Percentiles rank a stretch among this genome's conserved stretches.
phyloP scores from a whole-genome alignment of 2,113 vertebrate genomes.

The Pseudonaja textilis region DNA sequence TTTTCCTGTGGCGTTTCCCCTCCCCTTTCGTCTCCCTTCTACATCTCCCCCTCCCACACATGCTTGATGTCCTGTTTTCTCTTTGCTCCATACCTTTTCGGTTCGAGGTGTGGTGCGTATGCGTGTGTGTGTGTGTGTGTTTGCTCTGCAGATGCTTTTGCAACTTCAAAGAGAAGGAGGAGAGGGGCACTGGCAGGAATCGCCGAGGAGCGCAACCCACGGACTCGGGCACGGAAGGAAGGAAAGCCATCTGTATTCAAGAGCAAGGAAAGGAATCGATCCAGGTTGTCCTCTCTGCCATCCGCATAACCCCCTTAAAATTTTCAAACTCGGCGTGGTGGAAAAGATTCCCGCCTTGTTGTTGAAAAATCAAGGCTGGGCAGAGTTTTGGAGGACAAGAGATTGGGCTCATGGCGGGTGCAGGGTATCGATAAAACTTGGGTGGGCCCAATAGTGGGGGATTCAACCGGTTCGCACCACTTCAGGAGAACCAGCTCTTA shows the following conservation, averaged over 20 bases:
- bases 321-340: not conserved
- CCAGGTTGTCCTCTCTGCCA: not conserved
- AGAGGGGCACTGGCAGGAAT: not conserved
- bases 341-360: not conserved
- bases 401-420: not conserved
- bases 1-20: not conserved
- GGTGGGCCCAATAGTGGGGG: not conserved
- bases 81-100: not conserved
- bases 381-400: not conserved
- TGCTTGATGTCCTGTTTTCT: not conserved
- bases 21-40: not conserved
- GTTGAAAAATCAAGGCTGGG: not conserved
- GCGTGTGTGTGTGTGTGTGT: not conserved
- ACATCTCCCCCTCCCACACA: not conserved
- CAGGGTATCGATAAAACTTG: not conserved
- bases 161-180: not conserved
- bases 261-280: not conserved
- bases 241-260: not conserved
- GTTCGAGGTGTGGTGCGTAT: not conserved
- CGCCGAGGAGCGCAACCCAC: accelerated
- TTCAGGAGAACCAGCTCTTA: too few relatives aligned
- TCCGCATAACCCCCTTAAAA: not conserved
- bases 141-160: not conserved
- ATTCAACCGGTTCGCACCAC: too few relatives aligned
- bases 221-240: not conserved